These are phyloP conservation scores for Cheilosia variabilis DNA, from an alignment of 2,888 invertebrate species.

Conservation along the genomic window DNA sequence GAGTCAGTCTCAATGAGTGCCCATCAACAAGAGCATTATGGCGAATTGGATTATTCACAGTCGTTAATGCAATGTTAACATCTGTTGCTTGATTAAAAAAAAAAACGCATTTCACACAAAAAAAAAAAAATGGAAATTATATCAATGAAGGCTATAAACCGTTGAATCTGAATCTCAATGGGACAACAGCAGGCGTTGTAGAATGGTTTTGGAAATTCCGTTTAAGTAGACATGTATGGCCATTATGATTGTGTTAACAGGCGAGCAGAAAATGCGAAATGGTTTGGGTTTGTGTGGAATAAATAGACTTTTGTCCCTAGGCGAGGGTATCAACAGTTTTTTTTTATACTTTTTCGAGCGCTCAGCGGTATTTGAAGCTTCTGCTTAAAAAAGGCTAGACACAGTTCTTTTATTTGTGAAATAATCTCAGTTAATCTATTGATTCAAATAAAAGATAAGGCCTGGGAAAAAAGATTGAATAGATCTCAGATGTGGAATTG, in stretches of 20 bases:
- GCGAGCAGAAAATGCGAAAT: background rate
- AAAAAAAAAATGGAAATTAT: background rate
- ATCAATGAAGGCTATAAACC: background rate
- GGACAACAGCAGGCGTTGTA: background rate
- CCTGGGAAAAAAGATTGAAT: no score
- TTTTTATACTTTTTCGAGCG: no score
- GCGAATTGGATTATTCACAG: conserved; percentile 67
- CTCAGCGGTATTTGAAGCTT: no score
- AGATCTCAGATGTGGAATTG: no score
- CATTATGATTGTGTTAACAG: background rate
- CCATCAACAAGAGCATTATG: conserved; percentile 63
- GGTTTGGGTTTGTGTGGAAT: background rate
- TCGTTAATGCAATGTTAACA: conserved; percentile 65
- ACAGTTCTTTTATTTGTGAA: no score
- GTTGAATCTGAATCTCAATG: background rate
- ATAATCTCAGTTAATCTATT: no score
- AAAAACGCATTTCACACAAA: conserved; percentile 5
- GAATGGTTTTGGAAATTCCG: background rate
- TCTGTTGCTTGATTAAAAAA: conserved; percentile 56
- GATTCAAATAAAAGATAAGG: no score
- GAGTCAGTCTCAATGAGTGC: conserved; percentile 53
- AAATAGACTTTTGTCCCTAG: no score
- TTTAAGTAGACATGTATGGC: background rate
- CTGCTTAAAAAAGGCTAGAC: no score
- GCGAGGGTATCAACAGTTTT: no score